Evolutionary conservation across 1,140 invertebrate genomes (phyloP).

Genomic region (Trialeurodes vaporariorum): DNA sequence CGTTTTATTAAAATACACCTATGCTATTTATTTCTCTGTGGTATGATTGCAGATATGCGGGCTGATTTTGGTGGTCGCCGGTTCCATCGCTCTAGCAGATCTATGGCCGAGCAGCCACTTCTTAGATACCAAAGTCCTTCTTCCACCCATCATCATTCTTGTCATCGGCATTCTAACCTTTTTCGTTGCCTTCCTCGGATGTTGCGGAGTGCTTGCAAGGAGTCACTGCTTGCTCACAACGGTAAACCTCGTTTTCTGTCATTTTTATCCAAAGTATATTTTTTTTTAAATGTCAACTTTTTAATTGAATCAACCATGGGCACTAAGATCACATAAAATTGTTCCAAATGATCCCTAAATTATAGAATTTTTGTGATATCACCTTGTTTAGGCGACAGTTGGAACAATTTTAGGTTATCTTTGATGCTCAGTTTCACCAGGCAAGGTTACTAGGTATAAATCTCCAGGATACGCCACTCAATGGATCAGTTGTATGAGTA

Average conservation of each 20-base stretch:
- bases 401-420: too few species aligned
- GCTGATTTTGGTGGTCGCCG: slow-evolving; percentile 45
- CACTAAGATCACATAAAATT: too few species aligned
- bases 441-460: too few species aligned
- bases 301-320: too few species aligned
- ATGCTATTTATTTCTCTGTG: slow-evolving; percentile 7
- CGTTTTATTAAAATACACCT: slow-evolving; percentile 3
- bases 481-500: too few species aligned
- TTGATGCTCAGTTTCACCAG: too few species aligned
- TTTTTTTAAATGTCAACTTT: too few species aligned
- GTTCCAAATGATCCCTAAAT: too few species aligned
- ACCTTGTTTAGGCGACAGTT: too few species aligned
- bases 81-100: slow-evolving; percentile 42
- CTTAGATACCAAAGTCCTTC: slow-evolving; percentile 42
- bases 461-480: too few species aligned
- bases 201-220: slow-evolving; percentile 61
- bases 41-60: slow-evolving; percentile 43
- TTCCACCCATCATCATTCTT: slow-evolving; percentile 50
- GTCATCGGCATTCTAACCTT: slow-evolving; percentile 52
- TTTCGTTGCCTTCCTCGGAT: slow-evolving; percentile 55
- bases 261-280: too few species aligned
- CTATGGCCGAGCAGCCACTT: slow-evolving; percentile 44
- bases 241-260: slow-evolving; percentile 43
- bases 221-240: slow-evolving; percentile 51
- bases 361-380: too few species aligned